These are phyloP conservation scores for Hippocampus kuda DNA, from an alignment of 2,797 vertebrate species.

Conservation along the genomic window DNA sequence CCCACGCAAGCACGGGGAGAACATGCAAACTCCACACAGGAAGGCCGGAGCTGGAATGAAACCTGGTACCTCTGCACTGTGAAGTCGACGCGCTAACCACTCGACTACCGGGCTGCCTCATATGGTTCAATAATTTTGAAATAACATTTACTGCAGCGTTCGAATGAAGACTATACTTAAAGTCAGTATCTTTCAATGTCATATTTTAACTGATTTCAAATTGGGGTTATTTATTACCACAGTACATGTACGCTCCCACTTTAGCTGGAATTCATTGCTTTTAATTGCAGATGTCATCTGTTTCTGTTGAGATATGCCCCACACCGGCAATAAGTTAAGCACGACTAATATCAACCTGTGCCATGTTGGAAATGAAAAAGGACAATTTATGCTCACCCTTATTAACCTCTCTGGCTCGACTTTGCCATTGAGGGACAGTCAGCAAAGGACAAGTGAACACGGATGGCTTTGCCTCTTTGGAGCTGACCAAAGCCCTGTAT, in stretches of 20 bases:
- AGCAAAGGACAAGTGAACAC: neutral
- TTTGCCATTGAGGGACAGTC: constrained; percentile 44
- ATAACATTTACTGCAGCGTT: neutral
- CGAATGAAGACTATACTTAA: neutral
- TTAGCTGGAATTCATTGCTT: constrained; percentile 44
- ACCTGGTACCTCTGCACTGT: too few species aligned
- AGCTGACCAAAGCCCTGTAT: neutral
- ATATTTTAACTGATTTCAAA: too few species aligned
- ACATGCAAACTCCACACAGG: too few species aligned
- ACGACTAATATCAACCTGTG: constrained; percentile 49
- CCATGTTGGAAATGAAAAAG: constrained; percentile 53
- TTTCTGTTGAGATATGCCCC: constrained; percentile 48
- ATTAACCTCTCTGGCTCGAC: constrained; percentile 57
- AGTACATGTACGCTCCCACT: constrained; percentile 19
- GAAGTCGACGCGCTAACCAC: too few species aligned
- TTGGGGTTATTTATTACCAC: constrained; percentile 41
- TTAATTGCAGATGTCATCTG: constrained; percentile 57
- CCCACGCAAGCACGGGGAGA: too few species aligned
- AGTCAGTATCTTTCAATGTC: too few species aligned
- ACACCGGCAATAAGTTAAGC: constrained; percentile 47
- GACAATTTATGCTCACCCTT: constrained; percentile 49
- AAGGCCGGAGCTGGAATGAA: too few species aligned
- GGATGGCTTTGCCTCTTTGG: neutral
- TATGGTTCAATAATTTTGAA: neutral
- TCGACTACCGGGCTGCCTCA: neutral